A percentile compares a stretch with the other conserved stretches of the same genome.
Evolutionary conservation across 2,113 vertebrate species (phyloP).

Genomic region (Shinisaurus crocodilurus): DNA sequence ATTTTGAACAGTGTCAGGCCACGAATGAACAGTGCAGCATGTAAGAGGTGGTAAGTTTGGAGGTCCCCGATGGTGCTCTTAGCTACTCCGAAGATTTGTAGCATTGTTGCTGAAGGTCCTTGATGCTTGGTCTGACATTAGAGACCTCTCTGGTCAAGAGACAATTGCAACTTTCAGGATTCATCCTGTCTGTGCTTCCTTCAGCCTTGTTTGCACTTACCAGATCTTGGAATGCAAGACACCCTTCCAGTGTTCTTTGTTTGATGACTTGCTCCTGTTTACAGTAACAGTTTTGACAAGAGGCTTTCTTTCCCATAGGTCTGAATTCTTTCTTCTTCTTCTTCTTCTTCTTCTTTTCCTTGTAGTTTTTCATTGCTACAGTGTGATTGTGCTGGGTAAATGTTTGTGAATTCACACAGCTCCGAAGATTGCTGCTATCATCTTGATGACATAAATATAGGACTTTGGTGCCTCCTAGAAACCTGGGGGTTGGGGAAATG

Average conservation of each 20-base stretch:
- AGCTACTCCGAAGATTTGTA: background rate
- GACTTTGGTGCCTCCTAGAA: constrained; percentile 54
- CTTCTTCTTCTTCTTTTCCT: background rate
- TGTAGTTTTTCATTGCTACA: background rate
- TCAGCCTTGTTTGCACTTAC: background rate
- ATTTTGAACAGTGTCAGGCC: background rate
- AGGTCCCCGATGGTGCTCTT: background rate
- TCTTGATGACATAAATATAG: constrained; percentile 68
- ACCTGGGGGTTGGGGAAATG: constrained; percentile 52
- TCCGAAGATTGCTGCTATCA: constrained; percentile 70
- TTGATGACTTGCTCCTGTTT: background rate
- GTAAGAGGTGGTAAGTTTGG: accelerated
- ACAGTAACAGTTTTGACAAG: background rate
- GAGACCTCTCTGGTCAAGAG: background rate
- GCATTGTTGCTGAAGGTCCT: background rate
- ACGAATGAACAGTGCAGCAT: too few relatives aligned
- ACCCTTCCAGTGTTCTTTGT: background rate
- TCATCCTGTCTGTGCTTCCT: background rate
- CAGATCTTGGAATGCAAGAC: background rate
- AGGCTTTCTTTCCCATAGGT: constrained; percentile 30
- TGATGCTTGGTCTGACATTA: background rate
- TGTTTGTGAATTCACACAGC: constrained; percentile 56
- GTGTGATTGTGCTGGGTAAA: constrained; percentile 55
- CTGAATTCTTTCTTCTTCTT: constrained; percentile 39
- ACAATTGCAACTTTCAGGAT: accelerated